phyloP scores from a whole-genome alignment of 2,888 invertebrate genomes.

The Mythimna lalbum region DNA sequence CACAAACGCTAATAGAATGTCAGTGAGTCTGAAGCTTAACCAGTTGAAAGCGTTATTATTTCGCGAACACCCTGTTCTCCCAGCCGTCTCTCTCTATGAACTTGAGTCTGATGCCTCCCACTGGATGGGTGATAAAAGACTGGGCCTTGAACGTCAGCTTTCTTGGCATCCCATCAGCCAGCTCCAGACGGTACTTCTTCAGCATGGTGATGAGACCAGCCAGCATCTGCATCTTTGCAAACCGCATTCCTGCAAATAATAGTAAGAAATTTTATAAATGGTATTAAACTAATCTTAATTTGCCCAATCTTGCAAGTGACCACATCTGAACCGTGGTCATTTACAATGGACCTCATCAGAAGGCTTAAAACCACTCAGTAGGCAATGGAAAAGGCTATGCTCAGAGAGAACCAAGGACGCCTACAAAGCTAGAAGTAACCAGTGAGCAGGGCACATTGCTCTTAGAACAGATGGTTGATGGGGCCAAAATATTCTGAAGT shows the following conservation, averaged over 20 bases:
- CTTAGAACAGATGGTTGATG: no score
- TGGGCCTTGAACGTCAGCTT: conserved; percentile 49
- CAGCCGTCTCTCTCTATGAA: conserved; percentile 63
- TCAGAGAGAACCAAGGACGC: no score
- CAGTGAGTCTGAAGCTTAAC: neutral
- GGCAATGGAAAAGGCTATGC: no score
- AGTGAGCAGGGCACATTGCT: no score
- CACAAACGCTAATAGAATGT: neutral
- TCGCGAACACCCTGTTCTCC: conserved; percentile 56
- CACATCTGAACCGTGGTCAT: no score
- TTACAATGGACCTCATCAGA: no score
- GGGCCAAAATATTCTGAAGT: no score
- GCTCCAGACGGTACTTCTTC: conserved; percentile 68
- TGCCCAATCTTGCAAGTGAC: no score
- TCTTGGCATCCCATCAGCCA: conserved; percentile 65
- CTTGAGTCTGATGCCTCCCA: conserved; percentile 58
- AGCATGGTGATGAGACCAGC: conserved; percentile 72
- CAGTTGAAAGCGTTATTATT: conserved; percentile 3
- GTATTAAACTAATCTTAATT: neutral
- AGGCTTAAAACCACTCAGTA: no score
- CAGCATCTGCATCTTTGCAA: conserved; percentile 75
- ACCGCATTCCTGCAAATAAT: conserved; percentile 64
- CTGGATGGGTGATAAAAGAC: conserved; percentile 47
- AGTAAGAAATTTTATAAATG: neutral
- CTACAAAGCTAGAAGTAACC: no score